Evolutionary conservation across 2,888 invertebrate species (phyloP).

Genomic region (Pycnomerus fuliginosus): DNA sequence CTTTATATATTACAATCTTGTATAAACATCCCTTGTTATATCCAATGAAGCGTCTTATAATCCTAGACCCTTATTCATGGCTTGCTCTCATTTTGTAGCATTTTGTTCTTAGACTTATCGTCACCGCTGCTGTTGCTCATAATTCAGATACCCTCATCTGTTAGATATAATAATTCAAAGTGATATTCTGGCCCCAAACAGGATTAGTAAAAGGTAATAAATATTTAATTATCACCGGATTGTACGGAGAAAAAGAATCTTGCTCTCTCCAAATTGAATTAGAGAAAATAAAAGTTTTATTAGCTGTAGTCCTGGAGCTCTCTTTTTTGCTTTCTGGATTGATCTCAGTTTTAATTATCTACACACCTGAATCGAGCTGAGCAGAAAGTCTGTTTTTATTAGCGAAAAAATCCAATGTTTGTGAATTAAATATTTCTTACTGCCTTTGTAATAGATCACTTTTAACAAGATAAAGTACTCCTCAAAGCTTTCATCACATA

Average conservation of each 20-base stretch:
- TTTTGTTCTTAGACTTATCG: constrained; percentile 22
- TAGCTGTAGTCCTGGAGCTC: background rate
- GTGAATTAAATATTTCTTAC: background rate
- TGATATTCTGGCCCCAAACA: too few species aligned
- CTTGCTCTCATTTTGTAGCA: constrained; percentile 29
- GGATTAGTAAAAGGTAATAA: too few species aligned
- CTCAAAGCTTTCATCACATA: constrained; percentile 19
- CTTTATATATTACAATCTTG: constrained; percentile 29
- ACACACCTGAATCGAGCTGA: constrained; percentile 1
- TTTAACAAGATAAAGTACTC: constrained; percentile 25
- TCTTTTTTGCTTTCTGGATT: background rate
- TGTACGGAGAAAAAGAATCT: background rate
- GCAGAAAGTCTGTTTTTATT: constrained; percentile 3
- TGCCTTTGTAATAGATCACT: too few species aligned
- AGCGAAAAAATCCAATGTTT: constrained; percentile 3
- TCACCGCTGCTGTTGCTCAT: too few species aligned
- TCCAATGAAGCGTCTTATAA: constrained; percentile 36
- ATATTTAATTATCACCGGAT: constrained; percentile 11
- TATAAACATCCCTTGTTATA: constrained; percentile 28
- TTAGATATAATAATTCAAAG: background rate
- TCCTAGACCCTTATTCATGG: constrained; percentile 38
- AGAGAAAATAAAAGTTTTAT: constrained; percentile 15
- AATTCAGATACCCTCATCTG: too few species aligned
- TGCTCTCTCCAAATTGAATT: background rate
- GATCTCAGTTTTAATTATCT: constrained; percentile 11